Base-by-base conservation (phyloP, 2,888 invertebrate genomes). In the Augochlorella aurata region DNA sequence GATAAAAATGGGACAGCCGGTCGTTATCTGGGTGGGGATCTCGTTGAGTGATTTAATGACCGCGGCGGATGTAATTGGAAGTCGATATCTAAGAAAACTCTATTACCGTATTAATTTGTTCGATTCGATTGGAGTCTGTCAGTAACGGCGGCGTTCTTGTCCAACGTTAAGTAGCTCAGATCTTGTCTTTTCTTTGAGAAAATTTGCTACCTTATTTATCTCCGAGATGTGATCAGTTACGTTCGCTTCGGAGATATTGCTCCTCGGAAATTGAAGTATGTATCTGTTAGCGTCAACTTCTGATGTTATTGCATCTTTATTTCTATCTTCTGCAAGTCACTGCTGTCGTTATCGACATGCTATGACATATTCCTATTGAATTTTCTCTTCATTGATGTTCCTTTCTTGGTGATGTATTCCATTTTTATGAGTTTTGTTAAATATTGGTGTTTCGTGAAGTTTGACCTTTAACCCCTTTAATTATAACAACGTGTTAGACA, bases 21-120 rank as follows among this genome's bases (percentile, higher is more conserved):
- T 81, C 82, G 81, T 82, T 82, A 82, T 81, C 82, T 76, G 65
- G 66, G 61, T 14, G 66, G 66, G 29, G n/a, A 82, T 80, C 74
- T 74, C 50, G 70, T 58, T 18, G 77, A 18, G 72, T 70, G 68
- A 82, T 81, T 82, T 76, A 82, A 81, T 50, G 82, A 65, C 73
- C 65, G 16, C 54, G 77, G 52, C 69, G 73, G 74, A 74, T 82
- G 58, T 82, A 81, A 82, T 81, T 82, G 82, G 82, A 81, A 77
- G 73, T 73, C 82, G 82, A 81, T 81, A 73, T 58, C 65, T 63
- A 69, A 65, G 76, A 76, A 66, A 81, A 76, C 81, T 76, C 69
- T 52, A 73, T 76, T 73, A 69, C 69, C 69, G 18, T 49, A 58
- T 70, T 77, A 81, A 76, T 76, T 82, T 66, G 76, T 49, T 81